Conservation (phyloP, 2,888 invertebrate species). For the Nephrotoma guestfalica region DNA sequence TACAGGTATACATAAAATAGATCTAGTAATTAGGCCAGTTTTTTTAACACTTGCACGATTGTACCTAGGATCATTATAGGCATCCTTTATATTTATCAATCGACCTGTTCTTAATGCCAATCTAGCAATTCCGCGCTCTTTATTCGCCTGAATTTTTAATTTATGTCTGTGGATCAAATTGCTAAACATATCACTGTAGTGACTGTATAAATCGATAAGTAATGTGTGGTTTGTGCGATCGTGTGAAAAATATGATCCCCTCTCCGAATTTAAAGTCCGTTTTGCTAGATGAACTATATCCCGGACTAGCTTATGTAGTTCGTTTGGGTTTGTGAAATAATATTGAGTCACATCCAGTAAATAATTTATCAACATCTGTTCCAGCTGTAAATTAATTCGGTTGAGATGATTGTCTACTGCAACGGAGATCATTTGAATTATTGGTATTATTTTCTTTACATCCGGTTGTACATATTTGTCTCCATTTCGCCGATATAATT, state of each 20-base stretch:
- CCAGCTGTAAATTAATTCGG: conserved; percentile 25
- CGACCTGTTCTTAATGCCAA: neutral
- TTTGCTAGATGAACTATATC: neutral
- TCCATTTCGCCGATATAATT: conserved; percentile 22
- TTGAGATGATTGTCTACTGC: conserved; percentile 31
- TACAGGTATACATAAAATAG: conserved; percentile 40
- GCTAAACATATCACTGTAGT: neutral
- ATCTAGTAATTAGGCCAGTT: conserved; percentile 40
- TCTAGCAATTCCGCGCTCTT: neutral
- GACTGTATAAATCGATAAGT: neutral
- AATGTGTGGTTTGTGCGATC: neutral
- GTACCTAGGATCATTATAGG: conserved; percentile 40
- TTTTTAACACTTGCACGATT: conserved; percentile 37
- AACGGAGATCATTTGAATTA: conserved; percentile 32
- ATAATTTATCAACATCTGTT: conserved; percentile 30
- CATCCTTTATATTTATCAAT: conserved; percentile 30
- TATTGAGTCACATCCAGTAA: conserved; percentile 28
- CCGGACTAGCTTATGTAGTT: neutral
- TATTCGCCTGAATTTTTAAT: neutral
- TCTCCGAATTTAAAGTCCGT: neutral
- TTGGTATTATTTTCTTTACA: conserved; percentile 25
- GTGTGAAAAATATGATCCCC: neutral
- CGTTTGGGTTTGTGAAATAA: conserved; percentile 6
- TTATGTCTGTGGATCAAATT: neutral
- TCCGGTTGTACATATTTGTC: conserved; percentile 16